Conservation (phyloP, 2,113 vertebrate genomes). For the Holacanthus passer region DNA sequence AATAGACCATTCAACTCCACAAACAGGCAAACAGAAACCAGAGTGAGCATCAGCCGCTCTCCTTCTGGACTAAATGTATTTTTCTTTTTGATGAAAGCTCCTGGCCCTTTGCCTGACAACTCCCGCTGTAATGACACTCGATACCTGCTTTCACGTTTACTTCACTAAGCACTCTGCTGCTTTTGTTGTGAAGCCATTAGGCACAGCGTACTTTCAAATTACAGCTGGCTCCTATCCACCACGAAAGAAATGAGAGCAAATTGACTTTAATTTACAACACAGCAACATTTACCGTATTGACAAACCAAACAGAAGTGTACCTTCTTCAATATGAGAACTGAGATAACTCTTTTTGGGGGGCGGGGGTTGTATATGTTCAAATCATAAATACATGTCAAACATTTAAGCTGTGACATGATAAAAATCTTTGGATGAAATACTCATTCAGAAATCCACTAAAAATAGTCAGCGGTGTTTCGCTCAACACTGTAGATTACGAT, state of each 20-base stretch:
- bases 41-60: constrained; percentile 27
- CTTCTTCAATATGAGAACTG: not conserved
- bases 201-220: constrained; percentile 33
- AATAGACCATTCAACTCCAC: constrained; percentile 56
- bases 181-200: constrained; percentile 69
- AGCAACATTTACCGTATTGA: constrained; percentile 13
- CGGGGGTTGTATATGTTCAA: accelerated
- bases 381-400: not conserved
- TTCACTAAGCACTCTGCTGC: constrained; percentile 58
- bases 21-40: constrained; percentile 47
- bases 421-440: not conserved
- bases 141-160: constrained; percentile 65
- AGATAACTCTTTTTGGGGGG: not conserved
- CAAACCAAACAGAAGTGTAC: not conserved
- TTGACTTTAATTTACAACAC: constrained; percentile 46
- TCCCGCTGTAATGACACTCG: constrained; percentile 59
- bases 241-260: constrained; percentile 32
- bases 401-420: not conserved
- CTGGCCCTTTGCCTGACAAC: constrained; percentile 47
- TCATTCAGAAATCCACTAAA: not conserved
- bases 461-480: not conserved
- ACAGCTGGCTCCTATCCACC: constrained; percentile 22
- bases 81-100: constrained; percentile 53
- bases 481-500: not conserved
- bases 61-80: constrained; percentile 54